Conservation (phyloP, 1,140 invertebrate genomes). For the Zaprionus capensis region DNA sequence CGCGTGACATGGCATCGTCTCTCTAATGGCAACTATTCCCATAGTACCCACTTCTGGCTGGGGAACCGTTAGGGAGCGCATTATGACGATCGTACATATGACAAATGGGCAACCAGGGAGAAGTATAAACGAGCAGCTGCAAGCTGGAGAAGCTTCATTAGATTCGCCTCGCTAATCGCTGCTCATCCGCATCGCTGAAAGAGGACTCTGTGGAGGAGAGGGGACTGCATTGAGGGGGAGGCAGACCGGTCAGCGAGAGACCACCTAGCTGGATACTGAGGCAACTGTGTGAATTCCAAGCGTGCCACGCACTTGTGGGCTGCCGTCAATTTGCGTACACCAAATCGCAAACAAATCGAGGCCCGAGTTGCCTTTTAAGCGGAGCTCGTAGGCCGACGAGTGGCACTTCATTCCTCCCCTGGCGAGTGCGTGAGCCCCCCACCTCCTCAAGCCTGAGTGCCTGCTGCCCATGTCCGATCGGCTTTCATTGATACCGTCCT, state of each 20-base stretch:
- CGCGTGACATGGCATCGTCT: conserved; percentile 32
- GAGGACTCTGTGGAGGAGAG: not conserved
- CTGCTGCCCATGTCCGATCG: conserved; percentile 73
- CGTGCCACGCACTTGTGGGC: conserved; percentile 42
- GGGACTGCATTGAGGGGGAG: conserved; percentile 1
- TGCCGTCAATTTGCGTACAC: conserved; percentile 68
- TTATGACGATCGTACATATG: conserved; percentile 48
- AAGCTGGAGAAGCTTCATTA: conserved; percentile 29
- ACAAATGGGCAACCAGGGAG: conserved; percentile 53
- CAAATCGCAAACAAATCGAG: conserved; percentile 77
- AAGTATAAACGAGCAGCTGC: conserved; percentile 14
- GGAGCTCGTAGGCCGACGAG: conserved; percentile 28
- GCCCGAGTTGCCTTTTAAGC: conserved; percentile 56
- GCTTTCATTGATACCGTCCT: conserved; percentile 67
- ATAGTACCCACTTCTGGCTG: conserved; percentile 42
- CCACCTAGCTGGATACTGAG: conserved; percentile 54
- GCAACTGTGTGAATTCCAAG: conserved; percentile 24
- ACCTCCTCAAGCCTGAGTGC: conserved; percentile 53
- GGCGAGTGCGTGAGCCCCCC: conserved; percentile 56
- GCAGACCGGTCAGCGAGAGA: conserved; percentile 14
- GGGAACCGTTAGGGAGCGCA: conserved; percentile 39
- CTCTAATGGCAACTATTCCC: conserved; percentile 67
- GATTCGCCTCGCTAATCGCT: conserved; percentile 48
- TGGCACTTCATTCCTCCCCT: conserved; percentile 2
- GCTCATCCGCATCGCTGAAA: conserved; percentile 30